Percentiles rank a stretch among this genome's conserved stretches.
These are phyloP conservation scores for Eilema griseolum DNA, from an alignment of 2,888 invertebrate species.

Conservation along the genomic window DNA sequence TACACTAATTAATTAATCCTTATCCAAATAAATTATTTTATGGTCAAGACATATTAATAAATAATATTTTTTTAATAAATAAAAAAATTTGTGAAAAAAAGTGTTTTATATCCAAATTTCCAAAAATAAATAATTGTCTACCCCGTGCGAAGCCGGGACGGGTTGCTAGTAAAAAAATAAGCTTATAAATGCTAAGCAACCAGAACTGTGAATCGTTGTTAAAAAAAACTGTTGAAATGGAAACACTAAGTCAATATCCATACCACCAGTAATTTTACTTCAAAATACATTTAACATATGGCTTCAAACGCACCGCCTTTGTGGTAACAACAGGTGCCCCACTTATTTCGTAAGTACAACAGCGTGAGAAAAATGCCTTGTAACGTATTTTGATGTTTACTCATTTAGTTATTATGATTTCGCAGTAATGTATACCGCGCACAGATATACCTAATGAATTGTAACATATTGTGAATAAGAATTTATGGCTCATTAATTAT, in stretches of 20 bases:
- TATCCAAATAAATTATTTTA: no score
- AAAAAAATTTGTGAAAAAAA: no score
- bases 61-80: no score
- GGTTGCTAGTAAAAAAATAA: no score
- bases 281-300: slow-evolving; percentile 39
- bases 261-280: slow-evolving; percentile 8
- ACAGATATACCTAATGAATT: neutral
- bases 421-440: neutral
- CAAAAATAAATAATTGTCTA: no score
- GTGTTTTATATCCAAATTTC: no score
- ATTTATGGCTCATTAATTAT: neutral
- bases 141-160: no score
- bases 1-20: no score
- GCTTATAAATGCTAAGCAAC: no score
- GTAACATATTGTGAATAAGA: neutral
- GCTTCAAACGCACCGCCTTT: slow-evolving; percentile 43
- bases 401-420: slow-evolving; percentile 24
- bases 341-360: slow-evolving; percentile 39
- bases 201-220: neutral
- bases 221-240: slow-evolving; percentile 3
- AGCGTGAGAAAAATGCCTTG: slow-evolving; percentile 43
- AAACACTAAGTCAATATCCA: neutral
- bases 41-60: no score
- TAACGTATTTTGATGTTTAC: slow-evolving; percentile 40
- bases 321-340: slow-evolving; percentile 32